A percentile compares a stretch with the other conserved stretches of the same genome.
Conservation (phyloP, 1,140 invertebrate species). For the Zaprionus nigranus region DNA sequence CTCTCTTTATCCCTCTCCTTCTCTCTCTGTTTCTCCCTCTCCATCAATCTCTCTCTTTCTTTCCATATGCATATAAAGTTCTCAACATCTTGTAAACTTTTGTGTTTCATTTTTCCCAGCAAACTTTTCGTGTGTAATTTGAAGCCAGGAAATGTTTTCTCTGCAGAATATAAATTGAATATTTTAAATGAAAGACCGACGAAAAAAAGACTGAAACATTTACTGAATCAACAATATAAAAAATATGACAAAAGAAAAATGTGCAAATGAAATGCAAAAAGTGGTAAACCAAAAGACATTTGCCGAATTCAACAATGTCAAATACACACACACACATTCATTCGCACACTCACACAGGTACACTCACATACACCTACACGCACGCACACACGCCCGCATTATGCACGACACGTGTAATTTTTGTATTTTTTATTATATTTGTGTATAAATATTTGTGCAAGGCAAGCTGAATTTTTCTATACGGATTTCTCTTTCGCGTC, state of each 20-base stretch:
- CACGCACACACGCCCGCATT: constrained; percentile 18
- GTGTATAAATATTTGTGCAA: constrained; percentile 79
- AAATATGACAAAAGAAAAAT: constrained; percentile 13
- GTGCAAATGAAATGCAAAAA: constrained; percentile 41
- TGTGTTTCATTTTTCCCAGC: background rate
- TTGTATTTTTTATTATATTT: constrained; percentile 60
- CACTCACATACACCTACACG: constrained; percentile 24
- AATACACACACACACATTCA: constrained; percentile 18
- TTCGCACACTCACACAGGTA: constrained; percentile 15
- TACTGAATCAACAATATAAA: constrained; percentile 10
- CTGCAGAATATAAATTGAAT: constrained; percentile 23
- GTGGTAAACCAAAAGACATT: constrained; percentile 48
- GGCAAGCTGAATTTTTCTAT: constrained; percentile 81
- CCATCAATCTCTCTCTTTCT: background rate
- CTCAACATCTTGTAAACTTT: background rate
- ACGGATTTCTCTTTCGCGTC: constrained; percentile 42
- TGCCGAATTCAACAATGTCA: constrained; percentile 63
- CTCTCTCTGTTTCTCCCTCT: background rate
- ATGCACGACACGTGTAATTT: constrained; percentile 66
- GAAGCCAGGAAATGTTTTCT: background rate
- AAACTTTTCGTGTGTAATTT: background rate
- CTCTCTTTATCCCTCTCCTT: background rate
- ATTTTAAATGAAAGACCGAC: constrained; percentile 1
- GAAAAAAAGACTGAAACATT: constrained; percentile 32
- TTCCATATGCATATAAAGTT: background rate